Evolutionary conservation across 2,888 invertebrate species (phyloP), one percentile per base, ranked within the genome.

Genomic region (Phlogophora meticulosa): DNA sequence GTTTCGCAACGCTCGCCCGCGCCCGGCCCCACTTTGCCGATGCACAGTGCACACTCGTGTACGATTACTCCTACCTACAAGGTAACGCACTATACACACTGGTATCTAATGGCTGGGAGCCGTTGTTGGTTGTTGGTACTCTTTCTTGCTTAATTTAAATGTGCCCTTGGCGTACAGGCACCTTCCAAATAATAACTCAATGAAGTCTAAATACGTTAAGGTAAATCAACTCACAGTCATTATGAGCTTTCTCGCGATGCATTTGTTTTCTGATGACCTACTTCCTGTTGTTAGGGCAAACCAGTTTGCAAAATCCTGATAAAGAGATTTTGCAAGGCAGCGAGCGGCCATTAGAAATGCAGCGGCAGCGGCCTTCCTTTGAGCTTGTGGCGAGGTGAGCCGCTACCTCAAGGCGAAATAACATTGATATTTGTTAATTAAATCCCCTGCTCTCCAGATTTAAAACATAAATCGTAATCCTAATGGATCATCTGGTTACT

Each of bases 1-100:
- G 90, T 94, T 94, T 94, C 94, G 93, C 93, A 94, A 94, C 89
- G 90, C 87, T 88, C 91, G 87, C 89, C 84, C 87, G 88, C 90
- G 85, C 85, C 82, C 68, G 85, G 88, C 90, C 91, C 90, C 89
- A 89, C 91, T 90, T 86, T 87, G 83, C 85, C 90, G 91, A 91
- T 92, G 91, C 91, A 91, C 90, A 86, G 71, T 91, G 90, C 90
- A 90, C 89, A 88, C 87, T 89, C 86, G 88, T 87, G 85, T 89
- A 83, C 88, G 88, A 91, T 89, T 90, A 91, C 87, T 89, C 88
- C 89, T 87, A 90, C 89, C 87, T 87, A 87, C 90, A 88, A 90
- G 90, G 87, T 85, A 89, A 90, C 87, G 83, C 85, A 89, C 87
- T 88, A 90, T 88, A 85, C 85, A 80, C 78, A 76, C 82, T 72